Evolutionary conservation across 2,888 invertebrate genomes (phyloP).

Genomic region (Dysmachus trigonus): DNA sequence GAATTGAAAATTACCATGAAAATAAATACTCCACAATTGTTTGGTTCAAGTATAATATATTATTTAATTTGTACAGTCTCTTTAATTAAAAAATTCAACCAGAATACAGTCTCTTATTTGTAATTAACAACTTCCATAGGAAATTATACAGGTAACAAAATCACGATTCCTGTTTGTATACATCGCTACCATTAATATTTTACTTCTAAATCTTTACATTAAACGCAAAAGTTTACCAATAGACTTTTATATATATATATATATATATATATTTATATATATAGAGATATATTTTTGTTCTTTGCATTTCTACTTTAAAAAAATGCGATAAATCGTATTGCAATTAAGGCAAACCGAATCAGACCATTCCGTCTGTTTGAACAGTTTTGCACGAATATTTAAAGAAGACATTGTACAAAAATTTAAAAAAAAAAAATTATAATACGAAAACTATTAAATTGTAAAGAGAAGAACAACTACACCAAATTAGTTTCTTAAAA

Average conservation of each 20-base stretch:
- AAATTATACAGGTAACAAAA: constrained; percentile 32
- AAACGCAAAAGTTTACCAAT: neutral
- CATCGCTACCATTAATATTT: neutral
- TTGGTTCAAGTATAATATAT: neutral
- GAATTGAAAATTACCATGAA: neutral
- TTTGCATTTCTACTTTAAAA: neutral
- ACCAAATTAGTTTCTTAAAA: neutral
- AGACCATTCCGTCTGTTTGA: neutral
- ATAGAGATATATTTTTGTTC: neutral
- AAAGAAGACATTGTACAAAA: neutral
- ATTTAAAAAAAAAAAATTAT: neutral
- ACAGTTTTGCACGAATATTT: neutral
- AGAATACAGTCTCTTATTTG: constrained; percentile 32
- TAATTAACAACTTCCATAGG: constrained; percentile 38
- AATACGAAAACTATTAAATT: neutral
- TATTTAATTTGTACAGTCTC: constrained; percentile 31
- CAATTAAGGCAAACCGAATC: neutral
- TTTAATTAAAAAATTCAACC: constrained; percentile 28
- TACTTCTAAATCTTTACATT: neutral
- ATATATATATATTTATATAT: too few species aligned
- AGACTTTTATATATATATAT: neutral
- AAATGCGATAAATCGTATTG: neutral
- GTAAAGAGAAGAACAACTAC: neutral
- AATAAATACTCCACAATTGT: neutral
- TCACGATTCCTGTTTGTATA: neutral